These are phyloP conservation scores for Lagodon rhomboides DNA, from an alignment of 2,797 vertebrate genomes.

Conservation along the genomic window DNA sequence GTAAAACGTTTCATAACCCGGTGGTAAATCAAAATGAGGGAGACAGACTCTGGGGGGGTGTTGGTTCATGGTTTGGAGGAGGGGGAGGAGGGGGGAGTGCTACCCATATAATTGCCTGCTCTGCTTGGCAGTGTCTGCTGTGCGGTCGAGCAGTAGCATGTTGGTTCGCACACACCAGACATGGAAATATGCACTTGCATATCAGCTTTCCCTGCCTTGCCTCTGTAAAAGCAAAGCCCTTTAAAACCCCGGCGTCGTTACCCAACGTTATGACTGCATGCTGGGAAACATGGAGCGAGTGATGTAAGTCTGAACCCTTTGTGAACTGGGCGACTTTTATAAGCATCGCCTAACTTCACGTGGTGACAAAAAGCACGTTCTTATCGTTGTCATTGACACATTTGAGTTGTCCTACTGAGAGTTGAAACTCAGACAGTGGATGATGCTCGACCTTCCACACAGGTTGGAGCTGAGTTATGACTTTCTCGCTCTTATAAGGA, in stretches of 20 bases:
- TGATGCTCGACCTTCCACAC: background rate
- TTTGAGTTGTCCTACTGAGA: slow-evolving; percentile 15
- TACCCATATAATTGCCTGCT: slow-evolving; percentile 81
- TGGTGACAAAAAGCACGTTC: slow-evolving; percentile 24
- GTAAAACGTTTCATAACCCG: slow-evolving; percentile 63
- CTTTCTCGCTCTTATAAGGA: background rate
- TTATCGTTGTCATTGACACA: slow-evolving; percentile 13
- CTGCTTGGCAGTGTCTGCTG: slow-evolving; percentile 75
- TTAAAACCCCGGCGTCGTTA: slow-evolving; percentile 58
- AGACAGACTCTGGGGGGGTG: slow-evolving; percentile 66
- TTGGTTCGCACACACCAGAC: slow-evolving; percentile 82
- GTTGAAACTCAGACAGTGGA: background rate
- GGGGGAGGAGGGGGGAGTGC: slow-evolving; percentile 32
- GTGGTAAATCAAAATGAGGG: slow-evolving; percentile 70
- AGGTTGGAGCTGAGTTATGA: slow-evolving; percentile 14
- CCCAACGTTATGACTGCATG: slow-evolving; percentile 41
- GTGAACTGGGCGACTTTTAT: slow-evolving; percentile 56
- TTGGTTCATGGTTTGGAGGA: slow-evolving; percentile 63
- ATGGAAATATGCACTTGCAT: slow-evolving; percentile 80
- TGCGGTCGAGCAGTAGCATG: slow-evolving; percentile 82
- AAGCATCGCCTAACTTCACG: slow-evolving; percentile 34
- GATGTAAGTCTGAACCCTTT: slow-evolving; percentile 64
- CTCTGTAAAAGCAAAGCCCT: slow-evolving; percentile 64
- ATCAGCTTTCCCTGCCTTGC: slow-evolving; percentile 65
- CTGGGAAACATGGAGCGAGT: slow-evolving; percentile 58